Evolutionary conservation across 2,113 vertebrate genomes (phyloP), one percentile per base, ranked within the genome.

Genomic region (Columba janthina): DNA sequence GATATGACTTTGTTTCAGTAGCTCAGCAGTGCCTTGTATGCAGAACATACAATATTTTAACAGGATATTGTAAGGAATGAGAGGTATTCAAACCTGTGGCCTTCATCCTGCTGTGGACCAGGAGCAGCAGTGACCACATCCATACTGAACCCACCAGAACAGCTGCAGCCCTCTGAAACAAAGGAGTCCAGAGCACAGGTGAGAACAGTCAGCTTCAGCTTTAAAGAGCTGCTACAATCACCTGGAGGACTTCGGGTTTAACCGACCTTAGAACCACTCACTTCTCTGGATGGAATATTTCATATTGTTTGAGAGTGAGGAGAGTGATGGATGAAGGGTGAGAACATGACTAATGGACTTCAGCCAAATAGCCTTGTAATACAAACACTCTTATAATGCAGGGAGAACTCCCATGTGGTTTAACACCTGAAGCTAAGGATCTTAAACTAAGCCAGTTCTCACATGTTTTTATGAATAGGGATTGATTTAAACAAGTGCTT

Each of bases 401-500:
- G 54, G 15, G 6, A 91, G 38, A 84, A 62, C 17, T 69, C 29
- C 24, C 51, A 42, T 4, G 18, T n/a, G 29, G 17, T 40, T 51
- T 70, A 46, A 46, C 44, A 46, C 44, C 44, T 46, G 19, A 46
- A 46, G n/a, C 3, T 3, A 15, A 81, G 64, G 21, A 29, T 18
- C 21, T 74, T 38, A 57, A 88, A 56, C 29, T 67, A 91, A 94
- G 36, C 26, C 34, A 71, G 21, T 83, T 95, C 64, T 82, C 19
- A 29, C 31, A 83, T 38, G 36, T 58, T 60, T 80, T 88, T 80
- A 79, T 86, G 48, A 94, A 90, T 4, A 71, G 34, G 15, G 12
- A 96, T 76, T 88, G 71, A 93, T 76, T 89, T 73, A 90, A 93
- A 91, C 29, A 71, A 88, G 26, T 77, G 29, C 2, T 67, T 93